Percentiles rank a stretch among this genome's conserved stretches.
phyloP scores from a whole-genome alignment of 1,140 invertebrate genomes.

The Neodiprion pinetum region DNA sequence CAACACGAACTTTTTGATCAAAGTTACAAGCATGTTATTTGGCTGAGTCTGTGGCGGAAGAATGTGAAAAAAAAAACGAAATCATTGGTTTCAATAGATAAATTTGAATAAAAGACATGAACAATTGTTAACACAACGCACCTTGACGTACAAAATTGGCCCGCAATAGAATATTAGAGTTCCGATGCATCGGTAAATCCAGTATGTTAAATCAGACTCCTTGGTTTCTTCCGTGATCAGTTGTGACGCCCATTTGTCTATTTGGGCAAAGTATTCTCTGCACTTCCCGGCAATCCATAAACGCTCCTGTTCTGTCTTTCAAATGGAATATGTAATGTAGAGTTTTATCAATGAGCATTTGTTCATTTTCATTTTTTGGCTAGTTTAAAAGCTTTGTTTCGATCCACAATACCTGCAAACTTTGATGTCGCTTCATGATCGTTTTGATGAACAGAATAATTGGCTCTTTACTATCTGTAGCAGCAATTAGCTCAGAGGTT shows the following conservation, averaged over 20 bases:
- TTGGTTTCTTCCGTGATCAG: constrained; percentile 51
- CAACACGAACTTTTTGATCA: constrained; percentile 47
- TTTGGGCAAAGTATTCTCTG: constrained; percentile 46
- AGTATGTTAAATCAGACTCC: constrained; percentile 41
- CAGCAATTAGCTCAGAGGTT: constrained; percentile 35
- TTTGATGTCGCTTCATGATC: constrained; percentile 41
- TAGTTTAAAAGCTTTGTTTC: no score
- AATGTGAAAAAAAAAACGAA: constrained; percentile 17
- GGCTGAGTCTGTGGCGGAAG: constrained; percentile 41
- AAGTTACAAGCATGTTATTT: constrained; percentile 45
- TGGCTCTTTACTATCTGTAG: constrained; percentile 43
- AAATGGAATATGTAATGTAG: neutral
- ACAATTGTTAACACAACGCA: constrained; percentile 18
- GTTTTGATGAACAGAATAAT: constrained; percentile 45
- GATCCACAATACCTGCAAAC: constrained; percentile 37
- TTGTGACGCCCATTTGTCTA: constrained; percentile 53
- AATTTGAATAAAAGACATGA: constrained; percentile 18
- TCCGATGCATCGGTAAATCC: constrained; percentile 53
- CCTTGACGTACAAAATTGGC: constrained; percentile 48
- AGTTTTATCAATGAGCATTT: constrained; percentile 6
- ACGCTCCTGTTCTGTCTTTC: constrained; percentile 29
- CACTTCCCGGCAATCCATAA: constrained; percentile 40
- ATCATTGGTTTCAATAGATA: constrained; percentile 21
- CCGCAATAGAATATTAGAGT: constrained; percentile 50
- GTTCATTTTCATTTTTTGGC: constrained; percentile 14